These are phyloP conservation scores for Hemibagrus guttatus DNA, from an alignment of 2,797 vertebrate species.

Conservation along the genomic window DNA sequence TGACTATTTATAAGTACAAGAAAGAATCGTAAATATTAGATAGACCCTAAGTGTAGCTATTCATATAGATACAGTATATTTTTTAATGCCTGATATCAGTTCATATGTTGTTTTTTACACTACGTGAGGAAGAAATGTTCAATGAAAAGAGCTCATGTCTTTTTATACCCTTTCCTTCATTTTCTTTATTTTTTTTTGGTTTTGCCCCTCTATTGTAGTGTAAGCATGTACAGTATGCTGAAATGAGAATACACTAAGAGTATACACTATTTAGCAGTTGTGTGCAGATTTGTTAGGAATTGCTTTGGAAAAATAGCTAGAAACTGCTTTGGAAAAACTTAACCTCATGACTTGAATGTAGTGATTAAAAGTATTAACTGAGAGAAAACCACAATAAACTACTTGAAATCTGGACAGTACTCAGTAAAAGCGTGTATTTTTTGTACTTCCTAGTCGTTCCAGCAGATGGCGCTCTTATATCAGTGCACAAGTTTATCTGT, in stretches of 20 bases:
- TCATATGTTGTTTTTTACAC: background rate
- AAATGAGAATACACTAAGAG: background rate
- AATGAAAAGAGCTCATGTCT: background rate
- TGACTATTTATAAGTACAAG: background rate
- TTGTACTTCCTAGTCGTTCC: constrained; percentile 49
- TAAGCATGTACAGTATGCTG: background rate
- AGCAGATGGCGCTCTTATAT: constrained; percentile 72
- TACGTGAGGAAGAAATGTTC: background rate
- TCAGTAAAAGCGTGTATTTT: background rate
- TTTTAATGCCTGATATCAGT: background rate
- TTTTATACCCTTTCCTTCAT: background rate
- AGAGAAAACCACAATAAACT: background rate
- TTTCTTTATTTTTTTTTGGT: too few species aligned
- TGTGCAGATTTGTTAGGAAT: background rate
- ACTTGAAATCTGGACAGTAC: background rate
- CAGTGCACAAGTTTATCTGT: constrained; percentile 38
- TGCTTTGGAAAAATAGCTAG: background rate
- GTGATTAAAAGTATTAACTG: too few species aligned
- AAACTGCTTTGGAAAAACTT: background rate
- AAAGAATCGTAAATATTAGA: background rate
- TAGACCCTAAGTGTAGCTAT: background rate
- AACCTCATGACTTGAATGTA: background rate
- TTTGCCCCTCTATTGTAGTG: background rate
- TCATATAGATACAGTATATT: background rate
- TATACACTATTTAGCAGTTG: background rate